These are phyloP conservation scores for Fregata magnificens DNA, from an alignment of 2,113 vertebrate genomes.

Conservation along the genomic window DNA sequence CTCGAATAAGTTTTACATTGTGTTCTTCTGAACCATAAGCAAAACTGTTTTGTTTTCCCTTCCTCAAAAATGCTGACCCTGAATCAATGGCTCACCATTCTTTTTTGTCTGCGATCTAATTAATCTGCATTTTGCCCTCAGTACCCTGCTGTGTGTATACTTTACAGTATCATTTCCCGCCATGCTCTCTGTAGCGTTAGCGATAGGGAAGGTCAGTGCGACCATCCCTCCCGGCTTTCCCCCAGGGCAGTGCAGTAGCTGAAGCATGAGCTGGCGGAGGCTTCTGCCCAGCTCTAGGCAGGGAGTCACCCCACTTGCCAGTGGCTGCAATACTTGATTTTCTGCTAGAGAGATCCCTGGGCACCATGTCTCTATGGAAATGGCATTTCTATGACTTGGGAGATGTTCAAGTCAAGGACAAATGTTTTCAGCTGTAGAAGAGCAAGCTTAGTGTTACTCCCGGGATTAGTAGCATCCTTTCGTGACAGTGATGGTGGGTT, in stretches of 20 bases:
- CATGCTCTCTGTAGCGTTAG: accelerated
- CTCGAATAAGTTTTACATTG: neutral
- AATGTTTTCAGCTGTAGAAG: neutral
- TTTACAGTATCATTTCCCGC: accelerated
- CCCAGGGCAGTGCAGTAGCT: neutral
- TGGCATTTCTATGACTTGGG: neutral
- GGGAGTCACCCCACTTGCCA: neutral
- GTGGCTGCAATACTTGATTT: neutral
- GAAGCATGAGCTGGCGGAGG: neutral
- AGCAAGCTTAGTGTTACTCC: neutral
- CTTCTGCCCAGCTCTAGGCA: neutral
- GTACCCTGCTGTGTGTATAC: neutral
- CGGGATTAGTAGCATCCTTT: neutral
- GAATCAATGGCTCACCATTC: neutral
- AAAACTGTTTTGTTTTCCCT: neutral
- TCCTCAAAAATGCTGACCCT: conserved; percentile 1
- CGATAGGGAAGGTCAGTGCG: neutral
- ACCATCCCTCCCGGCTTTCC: neutral
- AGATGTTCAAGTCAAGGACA: neutral
- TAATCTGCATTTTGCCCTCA: neutral
- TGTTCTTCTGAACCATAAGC: neutral
- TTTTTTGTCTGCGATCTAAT: neutral
- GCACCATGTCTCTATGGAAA: neutral
- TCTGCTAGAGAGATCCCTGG: neutral
- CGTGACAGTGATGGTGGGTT: neutral